Evolutionary conservation across 2,888 invertebrate genomes (phyloP).

Genomic region (Dermolepida albohirtum): DNA sequence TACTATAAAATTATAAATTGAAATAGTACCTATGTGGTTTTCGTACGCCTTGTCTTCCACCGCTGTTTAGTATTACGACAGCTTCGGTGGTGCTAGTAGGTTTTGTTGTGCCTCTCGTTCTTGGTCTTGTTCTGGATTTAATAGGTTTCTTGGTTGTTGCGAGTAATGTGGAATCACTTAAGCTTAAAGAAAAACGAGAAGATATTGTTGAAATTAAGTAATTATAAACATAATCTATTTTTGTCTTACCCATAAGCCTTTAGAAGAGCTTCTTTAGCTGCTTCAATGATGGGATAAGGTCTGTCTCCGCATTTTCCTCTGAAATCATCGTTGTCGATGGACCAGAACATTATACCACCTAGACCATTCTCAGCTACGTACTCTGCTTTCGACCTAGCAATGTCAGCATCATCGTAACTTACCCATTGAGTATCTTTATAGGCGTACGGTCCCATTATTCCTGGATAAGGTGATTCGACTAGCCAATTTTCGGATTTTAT

Average conservation of each 20-base stretch:
- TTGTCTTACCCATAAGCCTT: slow-evolving; percentile 72
- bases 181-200: slow-evolving; percentile 50
- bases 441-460: slow-evolving; percentile 91
- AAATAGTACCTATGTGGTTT: slow-evolving; percentile 39
- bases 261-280: slow-evolving; percentile 85
- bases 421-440: slow-evolving; percentile 92
- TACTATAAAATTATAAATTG: too few species aligned
- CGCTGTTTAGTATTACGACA: slow-evolving; percentile 48
- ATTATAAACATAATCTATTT: not conserved
- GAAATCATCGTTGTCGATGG: slow-evolving; percentile 95
- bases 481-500: slow-evolving; percentile 83
- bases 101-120: slow-evolving; percentile 53
- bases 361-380: slow-evolving; percentile 87
- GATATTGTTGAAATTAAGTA: not conserved
- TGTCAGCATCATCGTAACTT: slow-evolving; percentile 89
- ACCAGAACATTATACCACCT: slow-evolving; percentile 95
- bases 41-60: slow-evolving; percentile 49
- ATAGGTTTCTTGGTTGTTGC: slow-evolving; percentile 59
- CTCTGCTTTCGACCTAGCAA: slow-evolving; percentile 84
- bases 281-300: slow-evolving; percentile 91
- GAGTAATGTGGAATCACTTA: slow-evolving; percentile 61
- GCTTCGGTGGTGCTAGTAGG: slow-evolving; percentile 49
- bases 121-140: slow-evolving; percentile 57
- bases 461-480: slow-evolving; percentile 82
- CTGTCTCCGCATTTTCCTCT: slow-evolving; percentile 88